Evolutionary conservation across 2,113 vertebrate species (phyloP), one percentile per base, ranked within the genome.

Genomic region (Trematomus loennbergii): DNA sequence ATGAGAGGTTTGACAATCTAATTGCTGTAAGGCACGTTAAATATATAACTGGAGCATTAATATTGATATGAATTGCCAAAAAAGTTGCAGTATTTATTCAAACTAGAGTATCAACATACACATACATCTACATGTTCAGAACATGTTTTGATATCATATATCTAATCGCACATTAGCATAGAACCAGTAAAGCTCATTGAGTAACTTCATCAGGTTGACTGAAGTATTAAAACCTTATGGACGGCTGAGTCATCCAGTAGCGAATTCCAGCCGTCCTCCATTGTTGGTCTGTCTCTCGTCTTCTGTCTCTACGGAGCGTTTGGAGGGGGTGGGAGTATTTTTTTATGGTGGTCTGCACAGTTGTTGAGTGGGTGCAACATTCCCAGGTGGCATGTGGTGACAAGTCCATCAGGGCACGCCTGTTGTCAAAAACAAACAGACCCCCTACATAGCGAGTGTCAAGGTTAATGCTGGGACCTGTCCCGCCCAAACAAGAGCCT

Each of bases 361-460:
- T 84, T 88, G 85, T 82, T 91, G 91, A 95, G 94, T 94, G 89
- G 93, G 93, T 95, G 94, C 82, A 62, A 94, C 93, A 96, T 96
- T 95, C 94, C 84, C 89, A 87, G 90, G 85, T 93, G 93, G 87
- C 93, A 94, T 90, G 92, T 94, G 92, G 67, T 94, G 94, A 95
- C 93, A 94, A 84, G 75, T 81, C 80, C 79, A 86, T 95, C 90
- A 87, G 85, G 90, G 64, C 85, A 72, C 66, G 78, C 85, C 87
- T 93, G 86, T 82, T 81, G 78, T 86, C 72, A 76, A 87, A 92
- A 91, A 87, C 88, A 92, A 92, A 84, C 87, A 92, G 70, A 85
- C 79, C 85, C 86, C 78, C 62, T 11, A 15, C 73, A 81, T 77
- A 76, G 85, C 1, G 1, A 69, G 79, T 88, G 73, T 89, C 90